Percentiles rank a stretch among this genome's conserved stretches.
phyloP scores from a whole-genome alignment of 2,113 vertebrate species.

The Podocnemis expansa region DNA sequence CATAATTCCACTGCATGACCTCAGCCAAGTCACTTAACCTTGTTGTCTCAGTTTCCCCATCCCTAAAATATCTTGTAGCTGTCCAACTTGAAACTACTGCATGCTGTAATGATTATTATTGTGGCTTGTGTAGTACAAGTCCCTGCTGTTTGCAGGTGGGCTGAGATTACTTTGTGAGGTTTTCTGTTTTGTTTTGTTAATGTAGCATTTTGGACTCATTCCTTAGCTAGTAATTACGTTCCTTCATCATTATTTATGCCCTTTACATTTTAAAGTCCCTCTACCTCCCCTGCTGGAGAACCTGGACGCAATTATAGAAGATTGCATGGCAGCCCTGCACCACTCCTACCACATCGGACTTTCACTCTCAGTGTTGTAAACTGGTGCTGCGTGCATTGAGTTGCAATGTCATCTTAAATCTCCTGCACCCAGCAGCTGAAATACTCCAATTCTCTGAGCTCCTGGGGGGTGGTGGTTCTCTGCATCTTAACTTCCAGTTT shows the following conservation, averaged over 20 bases:
- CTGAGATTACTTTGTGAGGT: not conserved
- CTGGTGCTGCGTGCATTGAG: not conserved
- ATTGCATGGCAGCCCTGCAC: not conserved
- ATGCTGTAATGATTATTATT: fast-evolving
- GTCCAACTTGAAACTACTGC: not conserved
- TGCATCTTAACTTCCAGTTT: not conserved
- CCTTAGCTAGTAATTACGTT: not conserved
- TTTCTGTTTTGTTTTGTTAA: not conserved
- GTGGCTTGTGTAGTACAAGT: not conserved
- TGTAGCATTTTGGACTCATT: not conserved
- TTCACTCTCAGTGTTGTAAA: not conserved
- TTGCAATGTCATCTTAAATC: not conserved
- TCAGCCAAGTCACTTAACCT: not conserved
- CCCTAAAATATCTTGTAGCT: fast-evolving
- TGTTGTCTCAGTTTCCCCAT: not conserved
- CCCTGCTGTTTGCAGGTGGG: not conserved
- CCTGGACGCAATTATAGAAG: not conserved
- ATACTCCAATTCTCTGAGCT: not conserved
- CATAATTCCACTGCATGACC: fast-evolving
- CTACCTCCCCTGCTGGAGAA: not conserved
- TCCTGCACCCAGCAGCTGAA: not conserved
- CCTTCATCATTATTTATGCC: not conserved
- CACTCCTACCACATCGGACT: not conserved
- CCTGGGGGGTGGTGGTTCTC: not conserved
- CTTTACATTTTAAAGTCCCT: not conserved